Evolutionary conservation across 2,888 invertebrate species (phyloP), one percentile per base, ranked within the genome.

Genomic region (Dasypolia templi): DNA sequence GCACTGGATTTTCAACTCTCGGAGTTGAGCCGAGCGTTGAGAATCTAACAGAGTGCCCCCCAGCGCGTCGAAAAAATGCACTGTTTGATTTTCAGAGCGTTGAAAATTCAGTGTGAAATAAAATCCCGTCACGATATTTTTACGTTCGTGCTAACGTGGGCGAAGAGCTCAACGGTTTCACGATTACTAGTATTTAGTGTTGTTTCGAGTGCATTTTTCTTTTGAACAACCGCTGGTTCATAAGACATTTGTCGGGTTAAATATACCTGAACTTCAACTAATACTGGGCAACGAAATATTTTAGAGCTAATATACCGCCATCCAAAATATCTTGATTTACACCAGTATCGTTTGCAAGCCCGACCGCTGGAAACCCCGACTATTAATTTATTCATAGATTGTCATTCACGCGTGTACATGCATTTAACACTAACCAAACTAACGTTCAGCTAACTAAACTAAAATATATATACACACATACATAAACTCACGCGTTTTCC

Each of bases 331-430:
- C n/a, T 51, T 26, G 9, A 69, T 65, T 62, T 39, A 49, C 42
- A n/a, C 9, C 53, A 32, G 19, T 58, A 67, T 58, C 29, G 26
- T 78, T 77, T 56, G 67, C 68, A 42, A 29, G 44, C 44, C 4
- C 32, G 22, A 42, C 58, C 69, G 49, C 22, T 9, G 46, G 1
- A 3, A 26, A 4, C 26, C 44, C 35, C 32, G 53, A 39, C 61
- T 26, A 65, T 39, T 78, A 84, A 83, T 84, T 75, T 81, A 83
- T 84, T 78, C 83, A 83, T 83, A 65, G 75, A 62, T 73, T 75
- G 55, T 53, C 63, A 72, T 39, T 46, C 63, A 84, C 29, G 66
- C 72, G 35, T 53, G 35, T 29, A 12, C 26, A n/a, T 55, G 35
- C 69, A 58, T 68, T 72, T 44, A 56, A 42, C 56, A 32, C 55